These are phyloP conservation scores for Callionymus lyra DNA, from an alignment of 2,113 vertebrate species.

Conservation along the genomic window DNA sequence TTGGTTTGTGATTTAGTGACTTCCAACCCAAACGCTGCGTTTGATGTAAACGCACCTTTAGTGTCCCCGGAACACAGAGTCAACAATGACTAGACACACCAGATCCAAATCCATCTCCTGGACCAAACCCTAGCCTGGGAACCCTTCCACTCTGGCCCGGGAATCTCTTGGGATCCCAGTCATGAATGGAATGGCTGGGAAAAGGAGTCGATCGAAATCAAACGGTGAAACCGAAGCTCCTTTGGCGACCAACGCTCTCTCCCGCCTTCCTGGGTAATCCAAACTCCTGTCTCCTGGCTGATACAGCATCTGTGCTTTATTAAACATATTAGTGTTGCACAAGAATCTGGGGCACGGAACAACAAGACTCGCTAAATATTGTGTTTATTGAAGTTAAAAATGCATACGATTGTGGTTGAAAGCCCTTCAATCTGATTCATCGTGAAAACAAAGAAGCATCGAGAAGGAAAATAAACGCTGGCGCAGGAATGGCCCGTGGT, in stretches of 20 bases:
- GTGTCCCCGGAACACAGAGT: too few species aligned
- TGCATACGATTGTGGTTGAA: slow-evolving; percentile 38
- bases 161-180: too few species aligned
- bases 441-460: slow-evolving; percentile 34
- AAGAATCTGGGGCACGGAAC: slow-evolving; percentile 51
- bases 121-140: too few species aligned
- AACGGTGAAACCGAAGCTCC: too few species aligned
- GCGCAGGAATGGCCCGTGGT: slow-evolving; percentile 22
- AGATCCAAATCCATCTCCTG: too few species aligned
- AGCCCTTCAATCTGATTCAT: slow-evolving; percentile 36
- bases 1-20: too few species aligned
- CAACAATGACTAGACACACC: too few species aligned
- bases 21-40: too few species aligned
- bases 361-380: slow-evolving; percentile 55
- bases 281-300: slow-evolving; percentile 50
- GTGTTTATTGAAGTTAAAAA: slow-evolving; percentile 58
- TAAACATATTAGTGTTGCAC: slow-evolving; percentile 57
- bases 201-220: too few species aligned
- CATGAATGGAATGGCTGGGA: too few species aligned
- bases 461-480: slow-evolving; percentile 38
- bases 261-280: slow-evolving; percentile 29
- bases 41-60: too few species aligned
- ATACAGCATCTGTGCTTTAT: slow-evolving; percentile 60
- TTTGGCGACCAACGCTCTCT: slow-evolving; percentile 1
- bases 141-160: too few species aligned